A percentile compares a stretch with the other conserved stretches of the same genome.
Conservation (phyloP, 2,888 invertebrate species). For the Plebejus anna region DNA sequence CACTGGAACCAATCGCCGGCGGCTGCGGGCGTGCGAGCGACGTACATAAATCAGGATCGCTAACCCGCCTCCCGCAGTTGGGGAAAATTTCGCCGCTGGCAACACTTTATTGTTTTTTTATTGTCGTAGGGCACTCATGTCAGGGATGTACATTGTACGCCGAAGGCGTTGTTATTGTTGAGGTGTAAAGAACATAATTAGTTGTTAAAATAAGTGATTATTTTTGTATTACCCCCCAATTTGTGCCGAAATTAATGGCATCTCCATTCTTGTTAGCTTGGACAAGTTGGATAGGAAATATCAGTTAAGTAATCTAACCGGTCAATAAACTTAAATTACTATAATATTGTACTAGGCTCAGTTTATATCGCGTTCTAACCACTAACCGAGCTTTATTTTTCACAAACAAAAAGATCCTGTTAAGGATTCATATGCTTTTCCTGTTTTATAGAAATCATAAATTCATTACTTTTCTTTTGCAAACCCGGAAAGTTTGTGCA, state of each 20-base stretch:
- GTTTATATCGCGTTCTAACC: background rate
- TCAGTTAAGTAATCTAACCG: background rate
- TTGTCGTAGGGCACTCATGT: background rate
- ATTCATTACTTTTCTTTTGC: constrained; percentile 9
- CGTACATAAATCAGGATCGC: constrained; percentile 46
- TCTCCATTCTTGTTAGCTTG: background rate
- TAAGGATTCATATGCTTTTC: background rate
- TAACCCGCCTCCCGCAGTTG: constrained; percentile 38
- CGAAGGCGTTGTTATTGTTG: background rate
- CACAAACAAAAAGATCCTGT: background rate
- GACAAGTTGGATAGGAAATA: background rate
- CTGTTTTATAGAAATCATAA: background rate
- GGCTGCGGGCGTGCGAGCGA: constrained; percentile 44
- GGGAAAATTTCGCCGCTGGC: constrained; percentile 23
- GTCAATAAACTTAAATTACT: background rate
- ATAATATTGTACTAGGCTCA: background rate
- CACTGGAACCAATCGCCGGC: constrained; percentile 31
- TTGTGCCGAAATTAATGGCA: background rate
- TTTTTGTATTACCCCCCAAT: background rate
- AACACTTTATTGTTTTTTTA: constrained; percentile 24
- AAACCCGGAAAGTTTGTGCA: constrained; percentile 7
- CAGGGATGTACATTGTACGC: background rate
- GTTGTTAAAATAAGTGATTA: background rate
- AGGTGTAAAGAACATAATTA: background rate
- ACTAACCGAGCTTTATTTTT: background rate